These are phyloP conservation scores for Ceratitis capitata DNA, from an alignment of 1,140 invertebrate species.

Conservation along the genomic window DNA sequence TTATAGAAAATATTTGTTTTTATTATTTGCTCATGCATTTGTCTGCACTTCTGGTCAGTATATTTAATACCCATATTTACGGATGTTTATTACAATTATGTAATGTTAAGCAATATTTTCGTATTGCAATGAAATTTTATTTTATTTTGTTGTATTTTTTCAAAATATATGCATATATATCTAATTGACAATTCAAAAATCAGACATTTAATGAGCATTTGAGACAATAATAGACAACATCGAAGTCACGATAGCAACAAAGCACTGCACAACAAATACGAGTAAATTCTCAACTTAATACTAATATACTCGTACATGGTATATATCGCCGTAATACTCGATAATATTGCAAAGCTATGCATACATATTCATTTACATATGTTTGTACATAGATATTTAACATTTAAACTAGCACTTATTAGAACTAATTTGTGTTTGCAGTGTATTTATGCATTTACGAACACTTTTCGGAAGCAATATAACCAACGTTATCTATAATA, in stretches of 20 bases:
- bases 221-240: background rate
- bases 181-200: slow-evolving; percentile 3
- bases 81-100: background rate
- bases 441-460: background rate
- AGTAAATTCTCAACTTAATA: background rate
- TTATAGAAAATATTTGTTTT: background rate
- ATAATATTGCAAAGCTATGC: background rate
- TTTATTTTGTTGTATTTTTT: background rate
- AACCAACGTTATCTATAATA: background rate
- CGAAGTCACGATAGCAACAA: slow-evolving; percentile 23
- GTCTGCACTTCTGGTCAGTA: too few species aligned
- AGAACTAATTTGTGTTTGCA: background rate
- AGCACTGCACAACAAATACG: background rate
- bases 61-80: too few species aligned
- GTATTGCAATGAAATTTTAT: background rate
- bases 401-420: too few species aligned
- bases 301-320: too few species aligned
- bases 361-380: too few species aligned
- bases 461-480: background rate
- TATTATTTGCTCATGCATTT: background rate
- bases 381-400: background rate
- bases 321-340: too few species aligned
- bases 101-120: background rate
- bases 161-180: too few species aligned
- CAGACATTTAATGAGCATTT: background rate